These are phyloP conservation scores for Bujurquina vittata DNA, from an alignment of 2,113 vertebrate genomes.

Conservation along the genomic window DNA sequence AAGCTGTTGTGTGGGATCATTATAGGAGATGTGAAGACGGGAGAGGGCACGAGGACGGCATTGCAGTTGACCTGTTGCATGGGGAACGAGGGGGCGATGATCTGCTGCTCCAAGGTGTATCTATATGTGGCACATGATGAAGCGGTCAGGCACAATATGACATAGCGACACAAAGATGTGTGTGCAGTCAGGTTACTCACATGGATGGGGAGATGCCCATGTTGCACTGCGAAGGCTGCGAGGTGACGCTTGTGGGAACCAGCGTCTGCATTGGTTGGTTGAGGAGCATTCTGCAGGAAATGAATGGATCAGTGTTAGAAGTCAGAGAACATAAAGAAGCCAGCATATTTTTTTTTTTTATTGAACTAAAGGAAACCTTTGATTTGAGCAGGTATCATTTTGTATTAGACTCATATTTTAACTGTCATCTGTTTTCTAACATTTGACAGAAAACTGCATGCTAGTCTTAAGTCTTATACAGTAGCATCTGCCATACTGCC, in stretches of 20 bases:
- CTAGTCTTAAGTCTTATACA: not conserved
- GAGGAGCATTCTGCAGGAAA: slow-evolving; percentile 79
- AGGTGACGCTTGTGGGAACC: slow-evolving; percentile 73
- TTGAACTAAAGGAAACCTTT: too few relatives aligned
- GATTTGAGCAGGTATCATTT: too few relatives aligned
- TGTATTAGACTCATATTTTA: too few relatives aligned
- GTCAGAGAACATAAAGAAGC: not conserved
- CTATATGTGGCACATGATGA: slow-evolving; percentile 65
- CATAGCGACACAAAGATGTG: not conserved
- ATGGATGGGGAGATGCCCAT: slow-evolving; percentile 78
- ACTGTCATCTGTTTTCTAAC: too few relatives aligned
- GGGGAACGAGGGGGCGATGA: slow-evolving; percentile 72
- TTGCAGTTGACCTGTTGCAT: slow-evolving; percentile 80
- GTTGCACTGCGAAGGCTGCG: slow-evolving; percentile 81
- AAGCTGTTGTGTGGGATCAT: slow-evolving; percentile 80
- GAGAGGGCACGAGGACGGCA: slow-evolving; percentile 71
- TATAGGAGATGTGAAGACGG: slow-evolving; percentile 80
- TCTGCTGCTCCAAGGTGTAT: slow-evolving; percentile 82
- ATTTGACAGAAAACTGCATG: not conserved
- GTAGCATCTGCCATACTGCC: not conserved
- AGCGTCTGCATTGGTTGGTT: slow-evolving; percentile 82
- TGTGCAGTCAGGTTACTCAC: slow-evolving; percentile 54
- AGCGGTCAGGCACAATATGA: slow-evolving; percentile 7
- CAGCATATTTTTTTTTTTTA: too few relatives aligned
- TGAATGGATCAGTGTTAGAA: slow-evolving; percentile 12